A percentile compares a stretch with the other conserved stretches of the same genome.
phyloP scores from a whole-genome alignment of 2,797 vertebrate species.

The Microchirus variegatus region DNA sequence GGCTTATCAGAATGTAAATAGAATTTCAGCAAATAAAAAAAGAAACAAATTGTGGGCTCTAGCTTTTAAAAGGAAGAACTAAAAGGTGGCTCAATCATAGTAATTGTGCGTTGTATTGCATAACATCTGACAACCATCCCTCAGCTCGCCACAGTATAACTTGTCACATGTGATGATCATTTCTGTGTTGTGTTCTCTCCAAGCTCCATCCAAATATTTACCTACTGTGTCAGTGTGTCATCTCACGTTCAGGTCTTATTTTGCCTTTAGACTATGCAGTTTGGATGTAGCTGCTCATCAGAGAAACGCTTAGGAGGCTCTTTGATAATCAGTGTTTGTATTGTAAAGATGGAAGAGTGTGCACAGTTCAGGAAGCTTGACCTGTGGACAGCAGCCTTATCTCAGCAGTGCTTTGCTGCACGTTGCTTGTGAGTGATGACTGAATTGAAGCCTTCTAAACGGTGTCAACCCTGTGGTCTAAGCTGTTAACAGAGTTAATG shows the following conservation, averaged over 20 bases:
- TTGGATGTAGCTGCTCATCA: slow-evolving; percentile 3
- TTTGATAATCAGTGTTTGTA: slow-evolving; percentile 7
- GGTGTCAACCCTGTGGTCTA: slow-evolving; percentile 8
- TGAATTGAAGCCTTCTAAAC: slow-evolving; percentile 36
- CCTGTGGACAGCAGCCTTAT: slow-evolving; percentile 18
- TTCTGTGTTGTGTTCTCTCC: too few species aligned
- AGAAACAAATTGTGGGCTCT: too few species aligned
- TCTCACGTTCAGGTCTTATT: slow-evolving; percentile 23
- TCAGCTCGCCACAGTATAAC: too few species aligned
- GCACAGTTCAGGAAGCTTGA: slow-evolving; percentile 24
- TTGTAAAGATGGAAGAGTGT: slow-evolving; percentile 6
- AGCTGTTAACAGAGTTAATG: slow-evolving; percentile 10
- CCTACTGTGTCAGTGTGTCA: slow-evolving; percentile 12
- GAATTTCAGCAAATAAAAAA: too few species aligned
- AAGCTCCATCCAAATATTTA: slow-evolving; percentile 58
- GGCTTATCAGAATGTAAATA: too few species aligned
- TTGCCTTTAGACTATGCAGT: slow-evolving; percentile 21
- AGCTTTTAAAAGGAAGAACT: too few species aligned
- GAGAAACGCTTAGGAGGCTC: slow-evolving; percentile 16
- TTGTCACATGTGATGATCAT: too few species aligned
- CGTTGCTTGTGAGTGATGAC: slow-evolving; percentile 23
- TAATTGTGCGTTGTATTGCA: too few species aligned
- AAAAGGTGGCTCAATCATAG: too few species aligned
- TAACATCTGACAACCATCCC: too few species aligned
- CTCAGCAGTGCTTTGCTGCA: slow-evolving; percentile 16